phyloP scores from a whole-genome alignment of 2,888 invertebrate genomes.

The Cataglyphis cursor region DNA sequence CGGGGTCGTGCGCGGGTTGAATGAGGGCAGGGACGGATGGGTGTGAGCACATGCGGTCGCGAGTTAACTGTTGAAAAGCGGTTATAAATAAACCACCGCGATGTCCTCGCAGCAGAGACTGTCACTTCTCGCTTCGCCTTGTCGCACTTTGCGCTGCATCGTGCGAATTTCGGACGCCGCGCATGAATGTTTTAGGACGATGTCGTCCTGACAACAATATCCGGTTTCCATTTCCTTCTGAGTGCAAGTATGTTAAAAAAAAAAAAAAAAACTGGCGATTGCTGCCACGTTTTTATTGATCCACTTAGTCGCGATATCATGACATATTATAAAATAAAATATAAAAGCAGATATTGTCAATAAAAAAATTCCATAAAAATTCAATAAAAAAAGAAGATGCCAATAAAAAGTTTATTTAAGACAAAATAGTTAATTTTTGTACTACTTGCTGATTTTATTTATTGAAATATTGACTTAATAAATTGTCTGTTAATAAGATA shows the following conservation, averaged over 20 bases:
- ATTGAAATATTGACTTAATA: neutral
- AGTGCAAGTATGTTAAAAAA: neutral
- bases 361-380: neutral
- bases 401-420: neutral
- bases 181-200: slow-evolving; percentile 68
- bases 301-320: neutral
- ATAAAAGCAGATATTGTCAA: neutral
- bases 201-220: slow-evolving; percentile 8
- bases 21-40: slow-evolving; percentile 50
- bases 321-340: slow-evolving; percentile 1
- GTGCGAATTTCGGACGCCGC: slow-evolving; percentile 61
- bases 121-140: slow-evolving; percentile 38
- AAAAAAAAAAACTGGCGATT: neutral
- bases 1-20: slow-evolving; percentile 22
- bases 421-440: neutral
- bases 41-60: slow-evolving; percentile 56
- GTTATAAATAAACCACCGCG: slow-evolving; percentile 74
- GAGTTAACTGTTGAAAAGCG: slow-evolving; percentile 76
- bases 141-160: slow-evolving; percentile 48
- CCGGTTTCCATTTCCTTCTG: neutral
- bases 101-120: slow-evolving; percentile 52
- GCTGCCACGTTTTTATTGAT: neutral
- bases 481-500: neutral
- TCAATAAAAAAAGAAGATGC: neutral
- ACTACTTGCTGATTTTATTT: neutral